Conservation (phyloP, 2,113 vertebrate species). For the Rhinopithecus roxellana region DNA sequence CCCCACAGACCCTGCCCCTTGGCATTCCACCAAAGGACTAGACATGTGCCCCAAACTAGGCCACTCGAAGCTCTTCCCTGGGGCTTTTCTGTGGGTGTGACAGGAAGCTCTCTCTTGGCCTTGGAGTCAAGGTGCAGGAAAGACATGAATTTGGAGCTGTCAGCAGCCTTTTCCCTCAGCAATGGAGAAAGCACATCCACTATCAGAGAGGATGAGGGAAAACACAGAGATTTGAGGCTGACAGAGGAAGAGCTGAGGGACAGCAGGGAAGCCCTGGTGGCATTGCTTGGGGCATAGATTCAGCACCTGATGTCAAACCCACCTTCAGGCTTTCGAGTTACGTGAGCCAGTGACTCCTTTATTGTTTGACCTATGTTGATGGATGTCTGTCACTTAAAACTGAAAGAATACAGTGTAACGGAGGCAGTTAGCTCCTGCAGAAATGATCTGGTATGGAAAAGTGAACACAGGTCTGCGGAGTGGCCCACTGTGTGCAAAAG, state of each 20-base stretch:
- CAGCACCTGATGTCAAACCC: background rate
- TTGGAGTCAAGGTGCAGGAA: background rate
- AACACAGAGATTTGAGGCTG: background rate
- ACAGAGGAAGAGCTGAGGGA: background rate
- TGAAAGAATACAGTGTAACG: background rate
- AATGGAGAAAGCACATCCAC: background rate
- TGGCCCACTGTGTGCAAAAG: background rate
- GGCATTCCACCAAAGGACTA: background rate
- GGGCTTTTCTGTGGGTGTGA: background rate
- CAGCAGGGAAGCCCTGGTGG: background rate
- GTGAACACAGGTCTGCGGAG: background rate
- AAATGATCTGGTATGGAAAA: background rate
- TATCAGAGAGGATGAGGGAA: background rate
- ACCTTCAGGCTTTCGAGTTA: background rate
- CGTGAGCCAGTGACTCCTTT: background rate
- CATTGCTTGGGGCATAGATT: background rate
- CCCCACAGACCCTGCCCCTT: background rate
- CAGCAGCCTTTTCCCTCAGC: background rate
- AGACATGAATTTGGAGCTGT: background rate
- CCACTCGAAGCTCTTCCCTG: background rate
- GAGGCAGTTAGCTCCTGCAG: background rate
- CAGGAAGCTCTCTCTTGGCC: background rate
- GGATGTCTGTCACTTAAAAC: background rate
- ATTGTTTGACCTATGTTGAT: background rate
- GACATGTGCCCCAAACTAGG: background rate